Base-by-base conservation (phyloP, 2,888 invertebrate genomes). In the Drosophila neoperkinsi region DNA sequence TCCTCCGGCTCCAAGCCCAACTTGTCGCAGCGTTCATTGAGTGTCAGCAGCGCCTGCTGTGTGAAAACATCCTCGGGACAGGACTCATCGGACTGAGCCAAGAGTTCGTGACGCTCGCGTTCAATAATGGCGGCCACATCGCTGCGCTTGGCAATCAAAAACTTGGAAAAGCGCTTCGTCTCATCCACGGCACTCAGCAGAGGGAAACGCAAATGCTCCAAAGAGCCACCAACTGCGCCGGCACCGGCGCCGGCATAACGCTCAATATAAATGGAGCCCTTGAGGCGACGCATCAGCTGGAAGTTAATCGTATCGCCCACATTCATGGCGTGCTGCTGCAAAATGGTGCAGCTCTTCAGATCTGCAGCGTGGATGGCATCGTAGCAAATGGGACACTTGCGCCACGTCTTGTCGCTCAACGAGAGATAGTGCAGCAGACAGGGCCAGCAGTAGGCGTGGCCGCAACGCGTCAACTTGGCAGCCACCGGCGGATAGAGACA, bases 361-460 rank as follows among this genome's bases (percentile, higher is more conserved):
- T 98, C 97, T 43, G 95, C 94, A 71, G 96, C 96, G 74, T 96
- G 95, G 59, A 99, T 94, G 1, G 96, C 95, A 88, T 98, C 97
- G 83, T 96, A 96, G 93, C 99, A 99, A 77, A 99, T 98, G 0
- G 99, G 99, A 93, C 99, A 99, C 90, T 96, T 96, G 38, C 96
- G 94, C 94, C 96, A 96, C 31, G 95, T 94, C 91, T 97, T 96
- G 85, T 99, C 98, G 60, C 97, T 96, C 3, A 98, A 94, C 1
- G 97, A 96, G 50, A 98, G 94, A 92, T 99, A 99, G 93, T 99
- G 99, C 56, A 99, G 94, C 84, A 98, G 95, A 91, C 99, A 99
- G 0, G 98, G 95, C 98, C 98, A 99, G 93, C 99, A 99, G 93
- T 97, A 99, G 74, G 98, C 96, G 92, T 99, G 99, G 13, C 99